phyloP scores from a whole-genome alignment of 2,113 vertebrate species.

The Phalacrocorax carbo region DNA sequence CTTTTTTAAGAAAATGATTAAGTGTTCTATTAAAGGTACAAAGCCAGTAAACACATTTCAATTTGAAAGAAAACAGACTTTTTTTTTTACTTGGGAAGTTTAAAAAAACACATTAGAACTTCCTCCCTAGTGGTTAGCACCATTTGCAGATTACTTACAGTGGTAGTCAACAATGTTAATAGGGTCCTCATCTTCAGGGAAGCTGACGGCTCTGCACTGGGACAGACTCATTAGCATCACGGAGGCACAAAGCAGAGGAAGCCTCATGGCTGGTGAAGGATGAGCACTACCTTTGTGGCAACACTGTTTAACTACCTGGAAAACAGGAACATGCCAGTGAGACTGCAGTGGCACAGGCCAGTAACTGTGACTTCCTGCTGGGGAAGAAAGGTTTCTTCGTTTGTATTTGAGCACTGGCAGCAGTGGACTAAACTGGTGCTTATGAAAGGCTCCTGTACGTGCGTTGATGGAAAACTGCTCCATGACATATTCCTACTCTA shows the following conservation, averaged over 20 bases:
- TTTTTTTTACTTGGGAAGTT: not conserved
- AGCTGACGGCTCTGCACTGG: conserved; percentile 84
- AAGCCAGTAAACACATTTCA: conserved; percentile 40
- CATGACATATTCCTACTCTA: not conserved
- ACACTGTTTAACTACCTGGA: conserved; percentile 79
- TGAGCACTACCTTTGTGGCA: conserved; percentile 71
- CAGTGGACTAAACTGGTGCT: not conserved
- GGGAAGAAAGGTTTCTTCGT: rapidly evolving
- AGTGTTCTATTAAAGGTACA: conserved; percentile 57
- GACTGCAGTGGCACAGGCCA: not conserved
- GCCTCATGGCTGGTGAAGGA: conserved; percentile 84
- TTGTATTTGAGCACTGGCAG: not conserved
- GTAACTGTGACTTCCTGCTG: not conserved
- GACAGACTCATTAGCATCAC: conserved; percentile 78
- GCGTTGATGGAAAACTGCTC: not conserved
- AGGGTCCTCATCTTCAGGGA: conserved; percentile 90
- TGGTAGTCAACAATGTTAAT: conserved; percentile 89
- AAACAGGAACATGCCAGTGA: conserved; percentile 26
- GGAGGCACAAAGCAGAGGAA: conserved; percentile 76
- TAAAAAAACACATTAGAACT: not conserved
- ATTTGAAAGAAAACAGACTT: conserved; percentile 3
- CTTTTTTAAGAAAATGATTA: conserved; percentile 66
- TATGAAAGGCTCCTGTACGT: not conserved
- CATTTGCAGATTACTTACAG: conserved; percentile 80
- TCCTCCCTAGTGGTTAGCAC: not conserved